phyloP scores from a whole-genome alignment of 2,797 vertebrate genomes.

The Anisognathus igniventris region DNA sequence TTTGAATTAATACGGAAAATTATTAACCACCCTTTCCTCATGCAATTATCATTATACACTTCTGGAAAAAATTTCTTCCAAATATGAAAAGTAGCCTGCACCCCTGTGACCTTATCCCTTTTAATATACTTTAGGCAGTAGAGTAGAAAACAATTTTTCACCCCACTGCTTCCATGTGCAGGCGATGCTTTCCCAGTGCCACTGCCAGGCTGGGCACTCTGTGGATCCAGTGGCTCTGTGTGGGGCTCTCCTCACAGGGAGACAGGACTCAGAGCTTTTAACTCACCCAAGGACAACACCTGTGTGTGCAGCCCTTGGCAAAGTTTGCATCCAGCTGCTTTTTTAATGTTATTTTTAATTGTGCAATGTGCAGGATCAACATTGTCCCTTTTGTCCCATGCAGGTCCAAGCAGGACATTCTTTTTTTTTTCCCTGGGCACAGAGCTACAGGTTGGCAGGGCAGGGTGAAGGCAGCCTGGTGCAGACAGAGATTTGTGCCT shows the following conservation, averaged over 20 bases:
- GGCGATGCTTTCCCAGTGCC: not conserved
- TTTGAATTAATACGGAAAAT: constrained; percentile 46
- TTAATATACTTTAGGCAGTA: not conserved
- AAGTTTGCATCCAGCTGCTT: not conserved
- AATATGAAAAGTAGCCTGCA: constrained; percentile 7
- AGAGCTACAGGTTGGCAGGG: not conserved
- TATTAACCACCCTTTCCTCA: constrained; percentile 19
- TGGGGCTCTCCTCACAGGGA: not conserved
- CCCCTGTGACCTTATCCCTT: not conserved
- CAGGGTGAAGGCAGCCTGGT: not conserved
- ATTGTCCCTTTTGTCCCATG: not conserved
- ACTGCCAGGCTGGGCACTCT: fast-evolving
- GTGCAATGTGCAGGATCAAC: not conserved
- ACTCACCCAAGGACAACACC: not conserved
- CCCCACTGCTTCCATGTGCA: not conserved
- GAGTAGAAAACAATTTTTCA: constrained; percentile 45
- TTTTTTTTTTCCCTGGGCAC: fast-evolving
- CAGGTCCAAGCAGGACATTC: fast-evolving
- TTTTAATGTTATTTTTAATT: not conserved
- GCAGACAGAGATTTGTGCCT: not conserved
- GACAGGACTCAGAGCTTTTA: not conserved
- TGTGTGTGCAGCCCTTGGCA: not conserved
- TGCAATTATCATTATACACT: constrained; percentile 40
- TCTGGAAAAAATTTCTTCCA: not conserved
- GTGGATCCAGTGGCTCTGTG: not conserved